Conservation (phyloP, 2,888 invertebrate genomes). For the Melanostoma mellinum region DNA sequence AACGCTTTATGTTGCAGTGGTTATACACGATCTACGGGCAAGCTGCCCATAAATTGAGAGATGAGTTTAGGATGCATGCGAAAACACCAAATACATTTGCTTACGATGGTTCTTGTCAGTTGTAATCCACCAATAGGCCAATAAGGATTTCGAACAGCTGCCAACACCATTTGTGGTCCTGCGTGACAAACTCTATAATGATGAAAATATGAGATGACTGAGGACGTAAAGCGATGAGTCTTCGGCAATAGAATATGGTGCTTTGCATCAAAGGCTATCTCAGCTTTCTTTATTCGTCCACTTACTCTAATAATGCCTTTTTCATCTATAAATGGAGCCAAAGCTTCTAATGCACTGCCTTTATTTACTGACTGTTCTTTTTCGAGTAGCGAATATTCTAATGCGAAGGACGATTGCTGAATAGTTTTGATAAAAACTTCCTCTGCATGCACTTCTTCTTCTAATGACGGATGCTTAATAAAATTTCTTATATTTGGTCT, state of each 20-base stretch:
- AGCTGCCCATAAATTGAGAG: conserved; percentile 50
- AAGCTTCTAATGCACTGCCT: background rate
- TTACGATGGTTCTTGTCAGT: conserved; percentile 40
- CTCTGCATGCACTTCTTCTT: background rate
- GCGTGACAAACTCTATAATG: conserved; percentile 45
- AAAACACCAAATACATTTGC: conserved; percentile 52
- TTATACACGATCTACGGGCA: conserved; percentile 51
- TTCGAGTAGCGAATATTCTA: background rate
- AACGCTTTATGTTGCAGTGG: conserved; percentile 37
- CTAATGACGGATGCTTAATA: background rate
- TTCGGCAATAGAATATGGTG: conserved; percentile 64
- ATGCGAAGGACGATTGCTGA: no score
- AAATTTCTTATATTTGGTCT: background rate
- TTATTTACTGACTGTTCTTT: background rate
- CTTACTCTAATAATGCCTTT: conserved; percentile 13
- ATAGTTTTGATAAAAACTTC: no score
- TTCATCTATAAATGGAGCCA: conserved; percentile 8
- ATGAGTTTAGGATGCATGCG: conserved; percentile 54
- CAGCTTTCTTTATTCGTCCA: conserved; percentile 33
- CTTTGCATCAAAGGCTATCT: conserved; percentile 23
- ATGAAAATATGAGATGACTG: conserved; percentile 57
- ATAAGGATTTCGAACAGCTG: conserved; percentile 48
- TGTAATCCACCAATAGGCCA: conserved; percentile 55
- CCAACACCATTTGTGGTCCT: conserved; percentile 51
- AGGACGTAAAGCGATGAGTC: conserved; percentile 44